A percentile compares a stretch with the other conserved stretches of the same genome.
Conservation (phyloP, 2,797 vertebrate genomes). For the Enteromius argenteus region DNA sequence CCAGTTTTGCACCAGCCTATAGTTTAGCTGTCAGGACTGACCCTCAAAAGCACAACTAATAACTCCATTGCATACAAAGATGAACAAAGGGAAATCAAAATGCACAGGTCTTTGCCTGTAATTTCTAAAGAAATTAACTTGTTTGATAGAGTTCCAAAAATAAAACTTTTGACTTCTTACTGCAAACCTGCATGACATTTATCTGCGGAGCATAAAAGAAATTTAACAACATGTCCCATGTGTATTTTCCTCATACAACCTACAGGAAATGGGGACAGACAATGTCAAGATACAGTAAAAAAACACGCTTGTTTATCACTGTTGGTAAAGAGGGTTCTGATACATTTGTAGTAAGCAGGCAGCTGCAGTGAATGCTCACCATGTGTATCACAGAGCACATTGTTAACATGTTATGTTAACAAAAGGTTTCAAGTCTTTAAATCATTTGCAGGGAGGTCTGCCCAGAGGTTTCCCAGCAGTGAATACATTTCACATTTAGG, state of each 20-base stretch:
- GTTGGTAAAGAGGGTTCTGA: background rate
- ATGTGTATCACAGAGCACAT: conserved; percentile 1
- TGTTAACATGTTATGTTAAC: conserved; percentile 4
- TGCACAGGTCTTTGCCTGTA: background rate
- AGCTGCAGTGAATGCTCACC: conserved; percentile 26
- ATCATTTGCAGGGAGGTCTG: conserved; percentile 7
- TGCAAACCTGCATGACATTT: background rate
- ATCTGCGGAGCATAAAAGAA: too few relatives aligned
- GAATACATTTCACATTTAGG: background rate
- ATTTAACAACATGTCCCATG: background rate
- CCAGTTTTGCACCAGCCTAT: background rate
- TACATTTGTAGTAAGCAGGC: background rate
- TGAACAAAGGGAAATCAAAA: background rate
- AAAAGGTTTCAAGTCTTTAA: conserved; percentile 16
- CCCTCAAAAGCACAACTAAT: conserved; percentile 14
- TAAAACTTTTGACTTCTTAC: background rate
- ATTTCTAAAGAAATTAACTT: background rate
- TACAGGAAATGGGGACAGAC: background rate
- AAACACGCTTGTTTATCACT: background rate
- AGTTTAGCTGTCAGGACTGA: conserved; percentile 23
- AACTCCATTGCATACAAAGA: conserved; percentile 2
- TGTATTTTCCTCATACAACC: background rate
- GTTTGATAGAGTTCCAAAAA: background rate
- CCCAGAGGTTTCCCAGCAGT: conserved; percentile 9
- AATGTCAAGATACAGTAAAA: background rate